Evolutionary conservation across 2,113 vertebrate species (phyloP), one percentile per base, ranked within the genome.

Genomic region (Phylloscopus whistleri): DNA sequence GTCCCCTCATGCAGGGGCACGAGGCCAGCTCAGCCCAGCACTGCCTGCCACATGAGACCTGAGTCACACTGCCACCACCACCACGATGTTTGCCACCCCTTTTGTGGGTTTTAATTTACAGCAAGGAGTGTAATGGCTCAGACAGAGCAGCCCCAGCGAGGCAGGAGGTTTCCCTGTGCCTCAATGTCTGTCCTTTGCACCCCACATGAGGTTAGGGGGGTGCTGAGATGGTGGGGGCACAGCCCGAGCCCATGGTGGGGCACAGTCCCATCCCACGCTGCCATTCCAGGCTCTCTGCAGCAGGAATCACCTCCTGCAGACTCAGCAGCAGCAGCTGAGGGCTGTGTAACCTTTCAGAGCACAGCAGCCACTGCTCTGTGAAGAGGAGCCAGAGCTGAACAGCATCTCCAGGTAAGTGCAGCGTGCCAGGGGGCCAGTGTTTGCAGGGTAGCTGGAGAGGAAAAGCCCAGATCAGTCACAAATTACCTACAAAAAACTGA

Each of bases 371-470:
- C 41, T 67, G 75, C 55, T 70, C 33, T 2, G 2, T 4, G 23
- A 49, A 46, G 51, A 66, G 67, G 4, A 89, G 62, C 16, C 72
- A 66, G 67, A 76, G 52, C 46, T 83, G 41, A 30, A 16, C 48
- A 76, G 66, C 51, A 66, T 48, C 64, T 46, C 0, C 1, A 73
- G 73, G 41, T 17, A 7, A 86, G 62, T 2, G 6, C 52, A 66
- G 62, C 0, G 0, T 2, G 6, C 33, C 10, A 7, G 27, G 52
- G 33, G 37, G 27, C 4, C 73, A 44, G 52, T 0, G 1, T 9
- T 43, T 24, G 62, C 67, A 22, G 59, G 33, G 37, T 28, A 80
- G 48, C 43, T 14, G 26, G 52, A 70, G 52, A 62, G 52, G 27
- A 77, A 83, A 83, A 89, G 10, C 30, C 67, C 72, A 46, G 31